Evolutionary conservation across 2,113 vertebrate genomes (phyloP).

Genomic region (Danionella cerebrum): DNA sequence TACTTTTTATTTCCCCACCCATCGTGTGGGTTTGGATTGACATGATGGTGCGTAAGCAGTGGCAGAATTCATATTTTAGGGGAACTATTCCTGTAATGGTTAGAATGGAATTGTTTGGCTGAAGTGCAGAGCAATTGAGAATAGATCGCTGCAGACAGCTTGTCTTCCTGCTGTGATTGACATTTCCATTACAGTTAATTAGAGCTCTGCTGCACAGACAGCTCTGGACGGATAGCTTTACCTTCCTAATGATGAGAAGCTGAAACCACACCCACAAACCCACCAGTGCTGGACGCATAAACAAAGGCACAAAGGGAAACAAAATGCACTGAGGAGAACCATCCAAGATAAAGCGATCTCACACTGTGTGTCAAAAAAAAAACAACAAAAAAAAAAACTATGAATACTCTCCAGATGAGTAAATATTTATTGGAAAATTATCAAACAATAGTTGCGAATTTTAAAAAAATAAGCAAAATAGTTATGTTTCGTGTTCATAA

Average conservation of each 20-base stretch:
- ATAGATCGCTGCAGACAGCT: slow-evolving; percentile 2
- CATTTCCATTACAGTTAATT: slow-evolving; percentile 39
- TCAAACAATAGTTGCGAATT: neutral
- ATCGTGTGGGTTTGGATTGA: neutral
- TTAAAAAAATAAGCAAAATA: too few species aligned
- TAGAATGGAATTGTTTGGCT: neutral
- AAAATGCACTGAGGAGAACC: neutral
- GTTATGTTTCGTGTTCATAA: too few species aligned
- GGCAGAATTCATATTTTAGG: neutral
- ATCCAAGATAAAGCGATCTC: slow-evolving; percentile 6
- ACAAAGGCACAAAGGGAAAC: neutral
- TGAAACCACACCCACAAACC: slow-evolving; percentile 20
- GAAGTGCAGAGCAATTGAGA: neutral
- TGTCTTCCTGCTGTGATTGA: slow-evolving; percentile 30
- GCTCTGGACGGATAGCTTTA: slow-evolving; percentile 20
- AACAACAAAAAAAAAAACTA: neutral
- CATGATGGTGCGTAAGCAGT: neutral
- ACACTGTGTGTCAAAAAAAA: neutral
- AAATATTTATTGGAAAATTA: neutral
- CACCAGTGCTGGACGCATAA: neutral
- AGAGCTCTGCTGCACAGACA: slow-evolving; percentile 22
- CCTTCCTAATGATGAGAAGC: slow-evolving; percentile 18
- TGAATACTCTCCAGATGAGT: neutral
- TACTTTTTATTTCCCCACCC: neutral
- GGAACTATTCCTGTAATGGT: neutral